These are phyloP conservation scores for Julus scanicus DNA, from an alignment of 2,888 invertebrate genomes.

Conservation along the genomic window DNA sequence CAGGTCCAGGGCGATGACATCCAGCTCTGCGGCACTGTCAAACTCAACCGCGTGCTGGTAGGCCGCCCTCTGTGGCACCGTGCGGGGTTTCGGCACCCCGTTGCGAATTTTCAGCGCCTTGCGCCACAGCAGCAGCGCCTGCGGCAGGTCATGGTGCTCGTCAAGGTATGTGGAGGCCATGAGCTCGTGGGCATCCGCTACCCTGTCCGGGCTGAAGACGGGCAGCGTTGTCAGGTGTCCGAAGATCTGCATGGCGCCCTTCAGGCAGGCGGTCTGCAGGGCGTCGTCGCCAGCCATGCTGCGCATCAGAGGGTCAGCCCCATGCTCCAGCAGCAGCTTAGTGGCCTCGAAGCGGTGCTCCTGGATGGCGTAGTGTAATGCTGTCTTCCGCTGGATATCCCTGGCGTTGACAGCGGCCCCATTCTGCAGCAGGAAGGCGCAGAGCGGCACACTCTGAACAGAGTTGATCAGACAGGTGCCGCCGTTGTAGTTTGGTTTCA, in stretches of 20 bases:
- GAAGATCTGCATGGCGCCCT: slow-evolving; percentile 70
- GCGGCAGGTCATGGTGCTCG: slow-evolving; percentile 70
- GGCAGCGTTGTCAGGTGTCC: slow-evolving; percentile 74
- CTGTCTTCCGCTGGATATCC: slow-evolving; percentile 90
- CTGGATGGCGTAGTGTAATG: slow-evolving; percentile 89
- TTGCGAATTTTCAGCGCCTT: slow-evolving; percentile 77
- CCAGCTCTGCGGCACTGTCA: slow-evolving; percentile 76
- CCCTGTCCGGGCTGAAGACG: slow-evolving; percentile 75
- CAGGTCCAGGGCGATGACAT: slow-evolving; percentile 78
- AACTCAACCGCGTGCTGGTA: slow-evolving; percentile 81
- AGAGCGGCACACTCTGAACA: slow-evolving; percentile 85
- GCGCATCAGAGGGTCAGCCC: slow-evolving; percentile 80
- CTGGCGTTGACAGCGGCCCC: slow-evolving; percentile 87
- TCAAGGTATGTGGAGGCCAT: slow-evolving; percentile 89
- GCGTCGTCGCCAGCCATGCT: slow-evolving; percentile 90
- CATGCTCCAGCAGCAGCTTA: slow-evolving; percentile 79
- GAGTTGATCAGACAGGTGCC: slow-evolving; percentile 94
- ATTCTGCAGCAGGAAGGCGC: slow-evolving; percentile 80
- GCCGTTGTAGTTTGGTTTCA: slow-evolving; percentile 87
- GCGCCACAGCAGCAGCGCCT: slow-evolving; percentile 81
- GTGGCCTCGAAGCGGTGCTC: slow-evolving; percentile 81
- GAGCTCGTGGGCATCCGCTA: slow-evolving; percentile 88
- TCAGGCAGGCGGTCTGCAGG: slow-evolving; percentile 84
- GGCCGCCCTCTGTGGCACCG: slow-evolving; percentile 72
- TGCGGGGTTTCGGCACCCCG: slow-evolving; percentile 58